These are phyloP conservation scores for Leptinotarsa undecemlineata DNA, from an alignment of 1,140 invertebrate genomes.

Conservation along the genomic window DNA sequence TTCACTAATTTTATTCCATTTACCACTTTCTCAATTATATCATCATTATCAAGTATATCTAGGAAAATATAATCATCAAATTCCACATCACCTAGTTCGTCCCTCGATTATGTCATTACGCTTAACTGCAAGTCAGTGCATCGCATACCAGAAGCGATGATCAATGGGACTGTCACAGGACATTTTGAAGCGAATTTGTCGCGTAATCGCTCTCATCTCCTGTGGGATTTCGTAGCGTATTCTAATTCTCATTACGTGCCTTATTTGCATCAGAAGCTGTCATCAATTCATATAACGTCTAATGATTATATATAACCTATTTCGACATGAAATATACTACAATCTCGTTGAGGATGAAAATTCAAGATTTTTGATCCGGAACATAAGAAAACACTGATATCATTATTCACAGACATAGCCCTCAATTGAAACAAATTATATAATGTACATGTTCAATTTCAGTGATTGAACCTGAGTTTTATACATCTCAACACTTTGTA, in stretches of 20 bases:
- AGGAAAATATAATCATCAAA: not conserved
- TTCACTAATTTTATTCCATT: too few species aligned
- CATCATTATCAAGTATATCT: not conserved
- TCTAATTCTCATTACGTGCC: slow-evolving; percentile 33
- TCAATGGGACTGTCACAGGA: slow-evolving; percentile 42
- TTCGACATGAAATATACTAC: too few species aligned
- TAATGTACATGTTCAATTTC: too few species aligned
- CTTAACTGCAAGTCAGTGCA: not conserved
- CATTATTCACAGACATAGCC: too few species aligned
- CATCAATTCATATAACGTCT: slow-evolving; percentile 23
- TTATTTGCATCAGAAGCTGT: slow-evolving; percentile 37
- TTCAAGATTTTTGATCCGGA: too few species aligned
- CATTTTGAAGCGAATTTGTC: slow-evolving; percentile 46
- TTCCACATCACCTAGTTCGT: not conserved
- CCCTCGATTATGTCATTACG: not conserved
- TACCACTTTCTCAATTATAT: too few species aligned
- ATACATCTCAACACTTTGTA: too few species aligned
- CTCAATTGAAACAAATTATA: too few species aligned
- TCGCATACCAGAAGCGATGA: slow-evolving; percentile 26
- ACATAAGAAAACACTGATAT: too few species aligned
- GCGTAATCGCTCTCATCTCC: slow-evolving; percentile 38
- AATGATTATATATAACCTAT: slow-evolving; percentile 33
- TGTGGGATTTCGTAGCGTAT: slow-evolving; percentile 35
- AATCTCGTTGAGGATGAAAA: too few species aligned
- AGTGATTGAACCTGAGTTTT: too few species aligned